phyloP scores from a whole-genome alignment of 2,888 invertebrate species.

The Coleophora deauratella region DNA sequence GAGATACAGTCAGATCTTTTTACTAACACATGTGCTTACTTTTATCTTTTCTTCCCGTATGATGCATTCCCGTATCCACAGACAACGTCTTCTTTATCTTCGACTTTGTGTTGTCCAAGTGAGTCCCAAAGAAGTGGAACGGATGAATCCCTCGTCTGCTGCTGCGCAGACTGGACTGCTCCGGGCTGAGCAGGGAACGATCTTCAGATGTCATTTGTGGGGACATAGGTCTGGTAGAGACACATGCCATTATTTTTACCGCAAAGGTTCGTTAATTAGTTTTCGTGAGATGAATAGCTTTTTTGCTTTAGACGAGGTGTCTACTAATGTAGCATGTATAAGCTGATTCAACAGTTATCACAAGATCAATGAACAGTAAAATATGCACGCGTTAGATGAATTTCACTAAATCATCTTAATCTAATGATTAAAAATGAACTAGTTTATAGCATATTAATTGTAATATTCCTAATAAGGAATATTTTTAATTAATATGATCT shows the following conservation, averaged over 20 bases:
- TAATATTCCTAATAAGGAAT: no score
- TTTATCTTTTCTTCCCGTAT: slow-evolving; percentile 57
- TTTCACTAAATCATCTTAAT: no score
- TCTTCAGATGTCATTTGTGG: slow-evolving; percentile 62
- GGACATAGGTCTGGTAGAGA: slow-evolving; percentile 49
- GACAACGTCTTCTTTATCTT: slow-evolving; percentile 69
- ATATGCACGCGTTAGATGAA: no score
- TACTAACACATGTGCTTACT: slow-evolving; percentile 46
- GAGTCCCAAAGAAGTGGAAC: slow-evolving; percentile 64
- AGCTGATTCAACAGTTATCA: no score
- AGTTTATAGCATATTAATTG: neutral
- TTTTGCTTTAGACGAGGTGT: no score
- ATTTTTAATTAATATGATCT: no score
- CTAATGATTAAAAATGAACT: neutral
- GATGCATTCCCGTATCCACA: slow-evolving; percentile 70
- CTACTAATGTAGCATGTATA: no score
- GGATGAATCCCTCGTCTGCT: slow-evolving; percentile 43
- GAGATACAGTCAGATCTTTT: no score
- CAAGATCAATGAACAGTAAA: no score
- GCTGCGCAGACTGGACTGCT: slow-evolving; percentile 52
- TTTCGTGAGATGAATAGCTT: no score
- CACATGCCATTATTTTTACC: neutral
- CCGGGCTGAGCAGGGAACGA: slow-evolving; percentile 60
- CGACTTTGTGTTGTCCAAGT: slow-evolving; percentile 55
- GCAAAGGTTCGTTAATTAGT: neutral